Conservation (phyloP, 2,113 vertebrate species). For the Dermatemys mawii region DNA sequence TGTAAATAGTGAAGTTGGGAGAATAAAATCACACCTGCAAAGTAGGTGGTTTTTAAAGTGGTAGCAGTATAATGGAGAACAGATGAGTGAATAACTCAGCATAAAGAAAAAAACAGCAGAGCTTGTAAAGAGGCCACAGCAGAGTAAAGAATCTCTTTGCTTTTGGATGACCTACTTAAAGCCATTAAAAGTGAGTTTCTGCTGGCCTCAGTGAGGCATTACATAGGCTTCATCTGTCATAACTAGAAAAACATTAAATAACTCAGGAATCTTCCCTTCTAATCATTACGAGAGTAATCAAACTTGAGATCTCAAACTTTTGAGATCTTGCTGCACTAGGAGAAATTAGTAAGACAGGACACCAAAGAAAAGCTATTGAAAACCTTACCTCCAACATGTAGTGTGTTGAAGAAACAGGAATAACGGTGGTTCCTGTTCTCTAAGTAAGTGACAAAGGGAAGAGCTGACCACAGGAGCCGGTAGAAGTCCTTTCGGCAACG, state of each 20-base stretch:
- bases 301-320: not conserved
- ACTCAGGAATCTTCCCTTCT: accelerated
- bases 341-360: not conserved
- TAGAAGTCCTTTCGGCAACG: conserved; percentile 88
- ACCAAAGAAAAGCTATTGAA: not conserved
- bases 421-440: conserved; percentile 82
- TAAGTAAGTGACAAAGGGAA: conserved; percentile 88
- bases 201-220: accelerated
- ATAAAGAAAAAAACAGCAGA: not conserved
- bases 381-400: conserved; percentile 91
- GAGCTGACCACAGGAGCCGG: conserved; percentile 88
- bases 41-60: not conserved
- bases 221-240: accelerated
- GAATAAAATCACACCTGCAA: not conserved
- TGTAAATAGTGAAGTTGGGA: accelerated
- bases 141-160: not conserved
- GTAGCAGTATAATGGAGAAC: not conserved
- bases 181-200: accelerated
- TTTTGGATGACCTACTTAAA: not conserved
- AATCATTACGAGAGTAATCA: not conserved
- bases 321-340: not conserved
- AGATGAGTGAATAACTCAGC: not conserved
- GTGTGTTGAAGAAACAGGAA: conserved; percentile 86
- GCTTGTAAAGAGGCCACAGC: not conserved
- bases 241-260: accelerated